These are phyloP conservation scores for Cheilinus undulatus DNA, from an alignment of 2,113 vertebrate species.

Conservation along the genomic window DNA sequence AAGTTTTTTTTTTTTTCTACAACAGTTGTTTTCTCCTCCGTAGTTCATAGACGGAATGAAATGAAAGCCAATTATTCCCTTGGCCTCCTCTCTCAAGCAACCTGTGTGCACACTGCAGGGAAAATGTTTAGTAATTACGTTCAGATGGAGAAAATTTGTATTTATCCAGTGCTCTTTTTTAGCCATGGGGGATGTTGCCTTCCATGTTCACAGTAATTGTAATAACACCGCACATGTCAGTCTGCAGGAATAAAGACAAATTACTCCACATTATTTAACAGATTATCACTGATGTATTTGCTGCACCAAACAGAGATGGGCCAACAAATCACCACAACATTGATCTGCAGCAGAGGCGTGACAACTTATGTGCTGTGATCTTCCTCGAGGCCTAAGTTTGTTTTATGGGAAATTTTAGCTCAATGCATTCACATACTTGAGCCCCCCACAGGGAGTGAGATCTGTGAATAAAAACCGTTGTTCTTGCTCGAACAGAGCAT, in stretches of 20 bases:
- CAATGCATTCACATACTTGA: not conserved
- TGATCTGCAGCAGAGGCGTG: slow-evolving; percentile 13
- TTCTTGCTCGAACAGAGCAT: slow-evolving; percentile 14
- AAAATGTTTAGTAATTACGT: slow-evolving; percentile 2
- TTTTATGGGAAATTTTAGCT: slow-evolving; percentile 18
- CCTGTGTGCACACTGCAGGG: not conserved
- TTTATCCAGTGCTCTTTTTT: not conserved
- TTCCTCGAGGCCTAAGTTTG: slow-evolving; percentile 12
- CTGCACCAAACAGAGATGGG: not conserved
- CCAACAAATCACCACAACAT: not conserved
- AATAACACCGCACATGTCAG: not conserved
- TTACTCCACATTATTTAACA: not conserved
- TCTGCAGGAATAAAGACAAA: not conserved
- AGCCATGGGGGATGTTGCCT: not conserved
- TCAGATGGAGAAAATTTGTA: not conserved
- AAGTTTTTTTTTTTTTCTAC: not conserved
- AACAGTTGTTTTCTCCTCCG: not conserved
- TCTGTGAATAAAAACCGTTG: slow-evolving; percentile 21
- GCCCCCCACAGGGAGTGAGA: slow-evolving; percentile 1
- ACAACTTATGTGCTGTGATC: slow-evolving; percentile 21
- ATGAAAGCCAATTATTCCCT: not conserved
- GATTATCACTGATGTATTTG: not conserved
- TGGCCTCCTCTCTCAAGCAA: not conserved
- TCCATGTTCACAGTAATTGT: not conserved
- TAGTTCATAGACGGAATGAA: not conserved